These are phyloP conservation scores for Epizoanthus scotinus DNA, from an alignment of 92 coral and sea anemone species.

Conservation along the genomic window DNA sequence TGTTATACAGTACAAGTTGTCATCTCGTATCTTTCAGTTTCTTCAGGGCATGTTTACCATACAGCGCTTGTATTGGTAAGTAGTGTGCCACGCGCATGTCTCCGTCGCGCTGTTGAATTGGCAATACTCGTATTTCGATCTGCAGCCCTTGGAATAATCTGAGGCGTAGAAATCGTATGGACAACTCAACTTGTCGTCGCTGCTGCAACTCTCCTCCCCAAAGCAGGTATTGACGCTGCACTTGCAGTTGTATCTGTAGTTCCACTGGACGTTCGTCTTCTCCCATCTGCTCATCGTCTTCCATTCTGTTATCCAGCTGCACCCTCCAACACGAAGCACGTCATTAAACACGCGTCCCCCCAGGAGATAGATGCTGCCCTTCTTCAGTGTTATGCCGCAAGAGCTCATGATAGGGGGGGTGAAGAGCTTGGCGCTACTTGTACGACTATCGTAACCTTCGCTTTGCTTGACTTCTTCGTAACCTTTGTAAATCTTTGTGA, in stretches of 20 bases:
- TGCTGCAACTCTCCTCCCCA: conserved; percentile 1
- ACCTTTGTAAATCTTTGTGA: conserved; percentile 1
- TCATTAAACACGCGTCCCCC: not conserved
- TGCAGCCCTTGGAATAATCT: not conserved
- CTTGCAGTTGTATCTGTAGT: not conserved
- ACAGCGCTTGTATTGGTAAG: conserved; percentile 9
- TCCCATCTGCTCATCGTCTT: not conserved
- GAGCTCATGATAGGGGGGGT: not conserved
- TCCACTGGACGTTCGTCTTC: not conserved
- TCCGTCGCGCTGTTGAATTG: not conserved
- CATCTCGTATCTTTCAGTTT: not conserved
- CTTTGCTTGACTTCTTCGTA: not conserved
- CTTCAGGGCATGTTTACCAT: conserved; percentile 13
- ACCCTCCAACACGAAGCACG: not conserved
- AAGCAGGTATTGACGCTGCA: conserved; percentile 7
- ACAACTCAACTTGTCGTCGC: not conserved
- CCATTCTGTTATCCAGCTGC: conserved; percentile 4
- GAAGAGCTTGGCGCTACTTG: not conserved
- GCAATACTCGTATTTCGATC: conserved; percentile 6
- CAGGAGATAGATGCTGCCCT: not conserved
- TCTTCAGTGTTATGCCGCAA: not conserved
- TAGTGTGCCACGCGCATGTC: conserved; percentile 28
- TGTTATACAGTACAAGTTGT: not conserved
- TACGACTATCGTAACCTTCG: not conserved
- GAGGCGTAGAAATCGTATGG: not conserved